phyloP scores from a whole-genome alignment of 2,113 vertebrate genomes.

The Oreochromis aureus region DNA sequence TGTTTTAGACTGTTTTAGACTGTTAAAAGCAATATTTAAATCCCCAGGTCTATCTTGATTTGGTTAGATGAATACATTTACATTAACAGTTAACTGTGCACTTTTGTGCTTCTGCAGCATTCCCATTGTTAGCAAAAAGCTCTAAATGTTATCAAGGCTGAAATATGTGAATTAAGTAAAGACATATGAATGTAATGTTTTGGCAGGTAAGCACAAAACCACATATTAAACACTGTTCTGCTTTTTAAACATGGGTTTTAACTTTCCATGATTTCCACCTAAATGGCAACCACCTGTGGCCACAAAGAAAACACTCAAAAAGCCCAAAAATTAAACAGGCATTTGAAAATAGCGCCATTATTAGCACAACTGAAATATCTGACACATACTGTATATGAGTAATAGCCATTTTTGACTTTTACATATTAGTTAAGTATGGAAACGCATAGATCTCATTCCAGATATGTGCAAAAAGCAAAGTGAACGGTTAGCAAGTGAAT shows the following conservation, averaged over 20 bases:
- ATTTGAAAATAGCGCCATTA: not conserved
- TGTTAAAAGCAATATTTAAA: not conserved
- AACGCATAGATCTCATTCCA: not conserved
- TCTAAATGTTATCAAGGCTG: not conserved
- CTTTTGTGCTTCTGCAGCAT: not conserved
- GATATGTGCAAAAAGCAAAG: not conserved
- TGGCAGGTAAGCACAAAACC: not conserved
- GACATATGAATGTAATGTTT: not conserved
- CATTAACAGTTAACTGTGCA: not conserved
- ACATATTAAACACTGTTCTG: not conserved
- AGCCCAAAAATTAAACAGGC: not conserved
- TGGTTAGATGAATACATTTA: not conserved
- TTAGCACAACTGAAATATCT: not conserved
- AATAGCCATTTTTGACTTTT: not conserved
- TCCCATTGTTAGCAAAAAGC: not conserved
- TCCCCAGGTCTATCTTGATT: not conserved
- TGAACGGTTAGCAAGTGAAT: not conserved
- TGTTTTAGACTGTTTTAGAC: not conserved
- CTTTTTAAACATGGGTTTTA: not conserved
- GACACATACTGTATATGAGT: not conserved
- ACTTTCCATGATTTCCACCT: not conserved
- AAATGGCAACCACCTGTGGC: not conserved
- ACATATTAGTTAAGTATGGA: not conserved
- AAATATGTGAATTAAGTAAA: not conserved
- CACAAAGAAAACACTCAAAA: not conserved